phyloP scores from a whole-genome alignment of 2,888 invertebrate species.

The Onchidella celtica region DNA sequence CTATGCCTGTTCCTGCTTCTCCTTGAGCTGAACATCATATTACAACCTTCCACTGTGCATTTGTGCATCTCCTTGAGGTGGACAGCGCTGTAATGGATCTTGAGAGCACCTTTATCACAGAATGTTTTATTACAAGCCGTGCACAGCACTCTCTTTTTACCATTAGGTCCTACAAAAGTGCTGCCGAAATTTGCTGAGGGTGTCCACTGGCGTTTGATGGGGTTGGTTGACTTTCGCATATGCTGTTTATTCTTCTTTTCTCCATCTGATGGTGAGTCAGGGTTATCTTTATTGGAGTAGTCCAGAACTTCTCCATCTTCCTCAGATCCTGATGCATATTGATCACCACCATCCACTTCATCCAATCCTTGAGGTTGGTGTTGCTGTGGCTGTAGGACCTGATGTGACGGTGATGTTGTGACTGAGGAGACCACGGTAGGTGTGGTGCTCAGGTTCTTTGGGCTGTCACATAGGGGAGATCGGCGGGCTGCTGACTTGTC shows the following conservation, averaged over 20 bases:
- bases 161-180: constrained; percentile 78
- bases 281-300: constrained; percentile 68
- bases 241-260: constrained; percentile 70
- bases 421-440: constrained; percentile 26
- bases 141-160: constrained; percentile 97
- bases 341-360: constrained; percentile 45
- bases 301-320: constrained; percentile 64
- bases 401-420: constrained; percentile 36
- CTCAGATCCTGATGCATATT: constrained; percentile 54
- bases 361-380: constrained; percentile 36
- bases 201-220: constrained; percentile 80
- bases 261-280: constrained; percentile 46
- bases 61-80: constrained; percentile 99
- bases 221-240: constrained; percentile 80
- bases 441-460: constrained; percentile 60
- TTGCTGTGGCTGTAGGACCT: background rate
- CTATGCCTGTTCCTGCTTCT: constrained; percentile 97
- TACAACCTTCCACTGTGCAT: constrained; percentile 98
- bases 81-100: constrained; percentile 99
- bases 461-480: constrained; percentile 66
- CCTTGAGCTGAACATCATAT: constrained; percentile 99
- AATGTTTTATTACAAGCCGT: constrained; percentile 99
- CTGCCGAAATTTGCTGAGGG: constrained; percentile 78
- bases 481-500: constrained; percentile 11
- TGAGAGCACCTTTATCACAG: constrained; percentile 99